phyloP scores from a whole-genome alignment of 2,888 invertebrate genomes.

The Kryphioiulus occultus region DNA sequence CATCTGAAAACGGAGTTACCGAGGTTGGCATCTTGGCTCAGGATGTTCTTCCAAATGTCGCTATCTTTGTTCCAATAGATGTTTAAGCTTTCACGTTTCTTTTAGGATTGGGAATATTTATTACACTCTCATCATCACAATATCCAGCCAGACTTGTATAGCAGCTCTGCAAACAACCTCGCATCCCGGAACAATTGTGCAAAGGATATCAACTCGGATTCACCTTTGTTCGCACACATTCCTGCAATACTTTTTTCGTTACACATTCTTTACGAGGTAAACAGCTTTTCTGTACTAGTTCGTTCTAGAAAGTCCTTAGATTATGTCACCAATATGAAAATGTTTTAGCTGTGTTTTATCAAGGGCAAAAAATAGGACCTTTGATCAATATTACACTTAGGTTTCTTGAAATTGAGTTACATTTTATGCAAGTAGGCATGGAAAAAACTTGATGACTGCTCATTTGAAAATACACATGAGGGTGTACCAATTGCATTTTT shows the following conservation, averaged over 20 bases:
- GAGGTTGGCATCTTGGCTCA: conserved; percentile 63
- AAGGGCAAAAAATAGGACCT: too few relatives aligned
- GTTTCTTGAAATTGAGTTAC: too few relatives aligned
- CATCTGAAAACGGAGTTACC: conserved; percentile 77
- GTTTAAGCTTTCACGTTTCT: background rate
- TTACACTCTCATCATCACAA: conserved; percentile 68
- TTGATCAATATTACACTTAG: too few relatives aligned
- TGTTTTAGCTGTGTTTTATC: too few relatives aligned
- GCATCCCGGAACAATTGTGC: background rate
- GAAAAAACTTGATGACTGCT: too few relatives aligned
- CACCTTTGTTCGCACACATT: conserved; percentile 76
- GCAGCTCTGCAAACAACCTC: background rate
- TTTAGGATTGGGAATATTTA: conserved; percentile 78
- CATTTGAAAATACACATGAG: background rate
- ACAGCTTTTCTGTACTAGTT: too few relatives aligned
- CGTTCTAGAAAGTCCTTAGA: too few relatives aligned
- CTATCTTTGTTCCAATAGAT: background rate
- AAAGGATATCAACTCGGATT: conserved; percentile 69
- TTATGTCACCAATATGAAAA: too few relatives aligned
- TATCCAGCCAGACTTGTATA: background rate
- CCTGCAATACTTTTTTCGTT: conserved; percentile 79
- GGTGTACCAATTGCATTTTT: too few relatives aligned
- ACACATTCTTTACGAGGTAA: conserved; percentile 84
- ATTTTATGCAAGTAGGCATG: too few relatives aligned
- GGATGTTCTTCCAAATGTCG: background rate